Conservation (phyloP, 1,140 invertebrate species). For the Sarcophaga bullata region DNA sequence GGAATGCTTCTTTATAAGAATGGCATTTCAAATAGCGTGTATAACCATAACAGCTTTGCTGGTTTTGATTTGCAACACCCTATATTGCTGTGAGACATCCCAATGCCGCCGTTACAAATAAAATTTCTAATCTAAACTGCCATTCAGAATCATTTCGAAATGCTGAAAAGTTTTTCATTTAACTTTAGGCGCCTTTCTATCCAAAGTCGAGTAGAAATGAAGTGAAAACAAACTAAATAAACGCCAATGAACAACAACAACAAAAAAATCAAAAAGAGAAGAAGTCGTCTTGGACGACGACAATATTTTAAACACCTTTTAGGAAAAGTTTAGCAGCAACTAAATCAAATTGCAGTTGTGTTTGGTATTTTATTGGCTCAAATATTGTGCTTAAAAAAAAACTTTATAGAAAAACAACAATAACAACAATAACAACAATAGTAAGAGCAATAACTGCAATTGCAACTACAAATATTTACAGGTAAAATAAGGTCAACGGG, state of each 20-base stretch:
- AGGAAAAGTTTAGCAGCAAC: background rate
- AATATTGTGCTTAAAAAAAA: too few relatives aligned
- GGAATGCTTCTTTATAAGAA: too few relatives aligned
- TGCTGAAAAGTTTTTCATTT: background rate
- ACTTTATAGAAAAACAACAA: slow-evolving; percentile 18
- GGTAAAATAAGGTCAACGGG: slow-evolving; percentile 36
- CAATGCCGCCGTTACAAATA: background rate
- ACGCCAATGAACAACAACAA: background rate
- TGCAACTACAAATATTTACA: slow-evolving; percentile 11
- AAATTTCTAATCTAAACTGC: background rate
- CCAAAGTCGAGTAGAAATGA: too few relatives aligned
- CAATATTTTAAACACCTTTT: slow-evolving; percentile 23
- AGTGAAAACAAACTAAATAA: background rate
- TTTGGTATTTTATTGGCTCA: slow-evolving; percentile 16
- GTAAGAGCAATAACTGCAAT: background rate
- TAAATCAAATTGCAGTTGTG: slow-evolving; percentile 35
- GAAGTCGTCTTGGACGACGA: slow-evolving; percentile 7
- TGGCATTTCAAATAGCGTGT: too few relatives aligned
- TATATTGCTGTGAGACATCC: too few relatives aligned
- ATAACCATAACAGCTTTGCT: too few relatives aligned
- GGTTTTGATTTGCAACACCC: too few relatives aligned
- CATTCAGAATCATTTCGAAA: background rate
- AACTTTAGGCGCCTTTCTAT: background rate
- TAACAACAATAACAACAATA: background rate
- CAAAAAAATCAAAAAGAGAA: background rate